Evolutionary conservation across 2,113 vertebrate species (phyloP), one percentile per base, ranked within the genome.

Genomic region (Lycaon pictus): DNA sequence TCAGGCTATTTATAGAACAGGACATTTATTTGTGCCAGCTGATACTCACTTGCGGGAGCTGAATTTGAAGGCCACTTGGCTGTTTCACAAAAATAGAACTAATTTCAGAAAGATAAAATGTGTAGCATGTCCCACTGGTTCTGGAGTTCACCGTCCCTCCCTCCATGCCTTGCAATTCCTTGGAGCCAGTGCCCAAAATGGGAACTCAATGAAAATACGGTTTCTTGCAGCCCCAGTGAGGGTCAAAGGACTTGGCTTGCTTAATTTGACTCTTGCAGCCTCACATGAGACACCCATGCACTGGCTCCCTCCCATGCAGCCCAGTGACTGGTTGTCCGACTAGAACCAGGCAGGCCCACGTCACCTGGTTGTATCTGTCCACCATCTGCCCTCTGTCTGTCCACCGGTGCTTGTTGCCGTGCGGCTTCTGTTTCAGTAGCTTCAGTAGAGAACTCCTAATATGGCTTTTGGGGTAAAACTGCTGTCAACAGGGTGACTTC

Each of bases 351-450:
- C n/a, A 16, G 11, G 65, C 1, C 9, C 1, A 0, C 5, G 55
- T 43, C 43, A 43, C 43, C 43, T 43, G 43, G 6, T 43, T 43
- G 43, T 8, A 1, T n/a, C 56, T 58, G 55, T 56, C 55, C 55
- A 56, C 55, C 65, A 6, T 65, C 62, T 13, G 5, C 7, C 56
- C 56, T 6, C 17, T 58, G 19, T 58, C 56, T 1, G 48, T 1
- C 17, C 1, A 0, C 7, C 51, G 12, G 1, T 0, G 19, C 32
- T 43, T 3, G 32, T 2, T 8, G 29, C 63, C 11, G 22, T 3
- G 9, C 37, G 43, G 7, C 25, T 48, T 72, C 23, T 19, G 0
- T 65, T 25, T 15, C 2, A 13, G 0, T 19, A 25, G 1, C 62
- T 81, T 29, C 43, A 29, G 67, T 7, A 8, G 65, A 77, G 43